Conservation (phyloP, 2,797 vertebrate genomes). For the Alcedo atthis region DNA sequence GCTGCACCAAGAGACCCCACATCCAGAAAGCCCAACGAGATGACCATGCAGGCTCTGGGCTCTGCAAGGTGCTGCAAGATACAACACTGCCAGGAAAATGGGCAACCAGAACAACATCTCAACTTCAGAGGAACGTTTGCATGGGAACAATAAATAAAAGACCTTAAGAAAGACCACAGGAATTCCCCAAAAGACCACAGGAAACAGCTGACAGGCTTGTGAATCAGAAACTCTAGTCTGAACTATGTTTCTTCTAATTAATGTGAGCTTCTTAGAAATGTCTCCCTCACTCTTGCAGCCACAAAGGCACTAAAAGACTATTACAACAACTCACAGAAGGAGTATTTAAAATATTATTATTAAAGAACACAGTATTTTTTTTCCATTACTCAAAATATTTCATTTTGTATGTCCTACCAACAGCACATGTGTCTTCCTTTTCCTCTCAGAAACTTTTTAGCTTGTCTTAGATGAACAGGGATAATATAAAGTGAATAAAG, state of each 20-base stretch:
- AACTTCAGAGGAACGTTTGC: not conserved
- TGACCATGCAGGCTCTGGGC: not conserved
- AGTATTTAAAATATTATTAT: not conserved
- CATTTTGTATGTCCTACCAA: not conserved
- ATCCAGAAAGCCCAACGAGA: not conserved
- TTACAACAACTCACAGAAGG: not conserved
- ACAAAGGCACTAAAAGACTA: not conserved
- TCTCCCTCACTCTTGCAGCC: not conserved
- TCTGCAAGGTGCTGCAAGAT: not conserved
- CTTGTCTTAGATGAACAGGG: not conserved
- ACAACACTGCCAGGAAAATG: not conserved
- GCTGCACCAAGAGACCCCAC: rapidly evolving
- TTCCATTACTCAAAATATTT: not conserved
- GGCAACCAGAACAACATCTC: not conserved
- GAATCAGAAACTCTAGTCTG: not conserved
- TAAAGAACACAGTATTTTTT: not conserved
- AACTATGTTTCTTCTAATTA: not conserved
- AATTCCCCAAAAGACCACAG: not conserved
- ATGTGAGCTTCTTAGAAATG: not conserved
- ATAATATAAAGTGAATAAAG: not conserved
- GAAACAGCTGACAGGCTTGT: not conserved
- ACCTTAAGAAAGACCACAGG: too few species aligned
- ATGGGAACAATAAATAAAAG: not conserved
- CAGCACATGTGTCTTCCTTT: not conserved
- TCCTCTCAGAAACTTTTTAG: not conserved